Evolutionary conservation across 2,797 vertebrate genomes (phyloP).

Genomic region (Sparidentex hasta): DNA sequence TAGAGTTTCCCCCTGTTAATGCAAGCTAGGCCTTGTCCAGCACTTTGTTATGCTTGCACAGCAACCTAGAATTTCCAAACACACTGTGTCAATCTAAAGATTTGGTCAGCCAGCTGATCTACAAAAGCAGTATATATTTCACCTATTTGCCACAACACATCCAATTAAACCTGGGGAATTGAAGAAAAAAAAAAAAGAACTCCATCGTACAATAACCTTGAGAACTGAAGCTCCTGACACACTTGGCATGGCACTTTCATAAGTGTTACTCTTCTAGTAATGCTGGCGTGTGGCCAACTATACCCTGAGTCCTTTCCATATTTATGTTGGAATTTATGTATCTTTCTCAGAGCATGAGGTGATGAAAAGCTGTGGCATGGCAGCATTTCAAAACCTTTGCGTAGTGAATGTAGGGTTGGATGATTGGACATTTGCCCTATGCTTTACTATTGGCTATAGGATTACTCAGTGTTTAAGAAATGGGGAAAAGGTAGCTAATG

Average conservation of each 20-base stretch:
- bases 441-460: too few relatives aligned
- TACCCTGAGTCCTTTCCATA: too few relatives aligned
- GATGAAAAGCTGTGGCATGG: too few relatives aligned
- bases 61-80: background rate
- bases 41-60: background rate
- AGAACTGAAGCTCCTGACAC: background rate
- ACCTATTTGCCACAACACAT: background rate
- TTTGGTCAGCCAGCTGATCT: background rate
- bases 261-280: background rate
- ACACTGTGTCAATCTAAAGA: background rate
- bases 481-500: too few relatives aligned
- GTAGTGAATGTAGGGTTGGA: too few relatives aligned
- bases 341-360: too few relatives aligned
- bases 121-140: background rate
- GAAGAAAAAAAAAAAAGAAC: background rate
- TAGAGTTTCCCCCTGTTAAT: background rate
- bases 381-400: too few relatives aligned
- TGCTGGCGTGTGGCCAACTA: background rate
- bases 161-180: background rate
- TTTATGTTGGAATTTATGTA: too few relatives aligned
- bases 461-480: too few relatives aligned
- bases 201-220: background rate
- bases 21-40: constrained; percentile 8
- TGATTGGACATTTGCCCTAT: too few relatives aligned
- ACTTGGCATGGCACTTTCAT: background rate